phyloP scores from a whole-genome alignment of 2,888 invertebrate species.

The Acanthosepion pharaonis region DNA sequence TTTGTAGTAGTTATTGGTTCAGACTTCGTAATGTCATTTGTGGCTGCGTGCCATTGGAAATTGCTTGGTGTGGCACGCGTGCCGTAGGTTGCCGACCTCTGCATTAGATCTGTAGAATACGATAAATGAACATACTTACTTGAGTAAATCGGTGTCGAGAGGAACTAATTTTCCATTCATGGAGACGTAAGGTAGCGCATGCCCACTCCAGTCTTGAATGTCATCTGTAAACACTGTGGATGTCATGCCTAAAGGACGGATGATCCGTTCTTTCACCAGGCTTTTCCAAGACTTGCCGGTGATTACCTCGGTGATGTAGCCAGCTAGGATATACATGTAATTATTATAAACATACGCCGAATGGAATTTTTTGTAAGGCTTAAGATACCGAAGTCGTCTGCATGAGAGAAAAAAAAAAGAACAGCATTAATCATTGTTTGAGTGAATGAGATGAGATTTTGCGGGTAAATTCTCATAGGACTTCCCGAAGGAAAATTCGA shows the following conservation, averaged over 20 bases:
- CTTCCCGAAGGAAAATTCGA: neutral
- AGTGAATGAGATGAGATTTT: neutral
- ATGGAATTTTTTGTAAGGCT: slow-evolving; percentile 64
- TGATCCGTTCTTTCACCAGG: slow-evolving; percentile 63
- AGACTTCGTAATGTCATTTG: no score
- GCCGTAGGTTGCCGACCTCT: no score
- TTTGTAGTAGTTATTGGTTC: no score
- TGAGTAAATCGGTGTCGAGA: slow-evolving; percentile 55
- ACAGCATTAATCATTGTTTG: neutral
- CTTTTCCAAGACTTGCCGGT: slow-evolving; percentile 68
- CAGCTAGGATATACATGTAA: slow-evolving; percentile 73
- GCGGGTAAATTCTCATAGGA: no score
- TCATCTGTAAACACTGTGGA: slow-evolving; percentile 62
- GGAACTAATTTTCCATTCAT: slow-evolving; percentile 56
- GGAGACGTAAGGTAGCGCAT: slow-evolving; percentile 65
- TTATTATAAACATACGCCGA: slow-evolving; percentile 72
- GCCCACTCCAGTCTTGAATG: slow-evolving; percentile 50
- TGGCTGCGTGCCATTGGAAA: no score
- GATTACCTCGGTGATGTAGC: slow-evolving; percentile 69
- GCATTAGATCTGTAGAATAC: neutral
- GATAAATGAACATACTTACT: slow-evolving; percentile 56
- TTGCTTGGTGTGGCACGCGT: no score
- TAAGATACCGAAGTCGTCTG: slow-evolving; percentile 69
- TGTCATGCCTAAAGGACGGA: slow-evolving; percentile 66
- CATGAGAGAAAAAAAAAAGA: slow-evolving; percentile 44